Conservation (phyloP, 2,888 invertebrate species). For the Melanostoma scalare region DNA sequence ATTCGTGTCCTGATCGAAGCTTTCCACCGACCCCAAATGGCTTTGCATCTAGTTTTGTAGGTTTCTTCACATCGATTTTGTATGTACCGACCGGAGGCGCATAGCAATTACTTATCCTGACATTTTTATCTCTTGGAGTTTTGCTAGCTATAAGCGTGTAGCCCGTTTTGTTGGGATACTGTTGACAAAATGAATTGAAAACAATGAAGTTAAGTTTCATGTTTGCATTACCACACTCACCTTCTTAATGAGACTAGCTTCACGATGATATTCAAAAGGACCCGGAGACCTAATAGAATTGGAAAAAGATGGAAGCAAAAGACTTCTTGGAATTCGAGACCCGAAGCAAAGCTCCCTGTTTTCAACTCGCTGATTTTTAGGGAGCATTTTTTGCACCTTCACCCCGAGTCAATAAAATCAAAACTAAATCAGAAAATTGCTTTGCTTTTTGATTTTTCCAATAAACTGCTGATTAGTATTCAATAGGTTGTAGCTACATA, state of each 20-base stretch:
- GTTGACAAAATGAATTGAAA: neutral
- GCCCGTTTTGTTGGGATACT: constrained; percentile 79
- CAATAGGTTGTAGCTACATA: no score
- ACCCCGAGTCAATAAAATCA: constrained; percentile 33
- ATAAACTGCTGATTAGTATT: no score
- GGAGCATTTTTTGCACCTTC: neutral
- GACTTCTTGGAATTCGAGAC: constrained; percentile 36
- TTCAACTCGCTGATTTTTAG: neutral
- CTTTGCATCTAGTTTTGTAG: constrained; percentile 66
- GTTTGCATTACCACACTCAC: constrained; percentile 67
- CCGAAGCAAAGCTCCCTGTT: constrained; percentile 49
- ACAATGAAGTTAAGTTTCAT: neutral
- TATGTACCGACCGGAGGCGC: constrained; percentile 78
- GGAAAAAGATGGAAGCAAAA: neutral
- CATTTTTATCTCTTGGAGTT: constrained; percentile 74
- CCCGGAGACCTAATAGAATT: constrained; percentile 74
- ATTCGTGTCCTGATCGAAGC: constrained; percentile 32
- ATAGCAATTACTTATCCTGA: neutral
- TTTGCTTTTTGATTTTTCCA: no score
- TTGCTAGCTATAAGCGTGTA: constrained; percentile 78
- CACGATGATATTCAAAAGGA: constrained; percentile 76
- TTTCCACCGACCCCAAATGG: constrained; percentile 76
- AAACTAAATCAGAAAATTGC: constrained; percentile 21
- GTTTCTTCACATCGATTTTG: constrained; percentile 69
- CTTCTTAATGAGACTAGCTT: constrained; percentile 75